Conservation (phyloP, 2,888 invertebrate species). For the Aphidius colemani region DNA sequence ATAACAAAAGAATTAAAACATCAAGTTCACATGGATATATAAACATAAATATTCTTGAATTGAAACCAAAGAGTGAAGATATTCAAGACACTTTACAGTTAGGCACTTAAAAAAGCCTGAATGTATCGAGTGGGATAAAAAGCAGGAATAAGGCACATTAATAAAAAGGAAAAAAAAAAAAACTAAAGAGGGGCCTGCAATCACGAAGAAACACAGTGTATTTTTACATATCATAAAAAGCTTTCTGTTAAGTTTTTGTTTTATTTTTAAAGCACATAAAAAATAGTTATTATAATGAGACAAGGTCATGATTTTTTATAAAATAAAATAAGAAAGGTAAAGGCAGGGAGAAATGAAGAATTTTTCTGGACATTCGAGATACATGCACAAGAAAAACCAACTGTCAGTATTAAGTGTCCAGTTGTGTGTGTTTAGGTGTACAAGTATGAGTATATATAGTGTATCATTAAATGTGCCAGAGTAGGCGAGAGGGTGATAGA, state of each 20-base stretch:
- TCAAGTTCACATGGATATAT: too few species aligned
- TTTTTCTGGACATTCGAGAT: conserved; percentile 11
- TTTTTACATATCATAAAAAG: too few species aligned
- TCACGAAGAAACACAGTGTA: not conserved
- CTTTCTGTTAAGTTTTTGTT: too few species aligned
- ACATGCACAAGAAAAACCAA: too few species aligned
- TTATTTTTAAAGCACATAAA: not conserved
- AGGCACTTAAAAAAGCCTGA: conserved; percentile 41
- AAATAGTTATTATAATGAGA: conserved; percentile 9
- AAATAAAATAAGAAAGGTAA: conserved; percentile 22
- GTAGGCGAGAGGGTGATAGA: conserved; percentile 22
- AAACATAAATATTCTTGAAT: not conserved
- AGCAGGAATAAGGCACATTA: not conserved
- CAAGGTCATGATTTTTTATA: not conserved
- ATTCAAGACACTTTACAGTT: conserved; percentile 43
- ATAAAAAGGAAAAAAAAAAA: not conserved
- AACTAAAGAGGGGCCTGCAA: not conserved
- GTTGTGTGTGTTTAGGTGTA: conserved; percentile 34
- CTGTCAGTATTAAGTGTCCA: too few species aligned
- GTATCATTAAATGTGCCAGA: conserved; percentile 6
- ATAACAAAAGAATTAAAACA: too few species aligned
- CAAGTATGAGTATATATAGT: conserved; percentile 30
- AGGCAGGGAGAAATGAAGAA: conserved; percentile 24
- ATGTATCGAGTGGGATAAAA: conserved; percentile 29
- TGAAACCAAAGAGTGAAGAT: conserved; percentile 5